Evolutionary conservation across 2,797 vertebrate genomes (phyloP), one percentile per base, ranked within the genome.

Genomic region (Arrhamphus sclerolepis): DNA sequence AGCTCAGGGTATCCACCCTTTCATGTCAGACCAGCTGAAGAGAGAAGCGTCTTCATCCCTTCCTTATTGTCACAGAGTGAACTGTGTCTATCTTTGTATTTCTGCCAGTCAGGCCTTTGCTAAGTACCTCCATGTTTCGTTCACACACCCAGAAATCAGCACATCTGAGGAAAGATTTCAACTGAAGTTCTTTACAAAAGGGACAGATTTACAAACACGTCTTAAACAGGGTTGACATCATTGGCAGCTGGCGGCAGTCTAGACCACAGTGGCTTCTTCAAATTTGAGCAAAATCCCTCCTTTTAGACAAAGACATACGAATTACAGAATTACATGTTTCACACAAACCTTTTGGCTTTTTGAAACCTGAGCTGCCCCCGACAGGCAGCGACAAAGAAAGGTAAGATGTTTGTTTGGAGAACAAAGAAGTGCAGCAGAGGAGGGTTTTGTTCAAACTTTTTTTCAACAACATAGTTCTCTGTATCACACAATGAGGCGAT

Each of bases 181-280:
- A 85, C 70, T 66, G 80, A 4, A 42, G 77, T 75, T 77, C 66
- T 81, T 74, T 72, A 85, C 75, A 77, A 89, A 83, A 84, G 71
- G 70, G 83, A 89, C 83, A 83, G 80, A 80, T 87, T 84, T 87
- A 86, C 85, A 89, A 87, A 89, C 82, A 88, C 81, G 51, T 82
- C 82, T 85, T 73, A 87, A 87, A 88, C 78, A 89, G 70, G 79
- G 73, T 89, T 88, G 86, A 90, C 85, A 87, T 88, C 85, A 87
- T 87, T 83, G 84, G 83, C 85, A 83, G 83, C 83, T 85, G 84
- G 83, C 75, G 75, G 84, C 81, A 77, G 81, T 85, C 82, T 80
- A 71, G 71, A 87, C 86, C 88, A 88, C 86, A 83, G 84, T 84
- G 79, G 85, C 83, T 80, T 78, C 74, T 80, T 65, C 31, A 65